Evolutionary conservation across 2,797 vertebrate species (phyloP).

Genomic region (Oophaga sylvatica): DNA sequence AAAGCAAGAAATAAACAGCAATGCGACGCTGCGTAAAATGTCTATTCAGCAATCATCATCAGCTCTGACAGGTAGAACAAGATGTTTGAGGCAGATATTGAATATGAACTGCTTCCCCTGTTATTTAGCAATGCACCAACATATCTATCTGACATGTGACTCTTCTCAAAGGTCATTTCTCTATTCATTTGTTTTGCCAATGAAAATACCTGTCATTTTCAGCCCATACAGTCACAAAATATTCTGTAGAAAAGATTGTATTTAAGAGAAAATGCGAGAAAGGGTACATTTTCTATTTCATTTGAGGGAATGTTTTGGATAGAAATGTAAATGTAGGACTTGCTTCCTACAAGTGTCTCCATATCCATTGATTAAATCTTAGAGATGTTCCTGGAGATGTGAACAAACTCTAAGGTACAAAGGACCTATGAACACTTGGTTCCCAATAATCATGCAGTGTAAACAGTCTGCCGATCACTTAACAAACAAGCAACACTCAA

Average conservation of each 20-base stretch:
- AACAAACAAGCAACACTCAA: too few species aligned
- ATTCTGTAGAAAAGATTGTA: constrained; percentile 9
- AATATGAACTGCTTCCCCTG: constrained; percentile 62
- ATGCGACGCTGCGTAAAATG: constrained; percentile 63
- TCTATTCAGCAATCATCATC: constrained; percentile 71
- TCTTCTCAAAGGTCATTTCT: constrained; percentile 58
- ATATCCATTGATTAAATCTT: not conserved
- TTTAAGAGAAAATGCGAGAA: not conserved
- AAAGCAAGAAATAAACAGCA: constrained; percentile 73
- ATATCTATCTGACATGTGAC: constrained; percentile 64
- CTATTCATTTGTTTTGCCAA: constrained; percentile 47
- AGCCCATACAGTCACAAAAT: constrained; percentile 20
- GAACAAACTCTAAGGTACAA: not conserved
- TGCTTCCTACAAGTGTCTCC: not conserved
- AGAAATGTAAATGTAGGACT: not conserved
- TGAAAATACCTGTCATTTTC: constrained; percentile 54
- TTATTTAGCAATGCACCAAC: constrained; percentile 63
- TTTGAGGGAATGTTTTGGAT: not conserved
- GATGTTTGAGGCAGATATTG: constrained; percentile 71
- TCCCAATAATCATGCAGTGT: too few species aligned
- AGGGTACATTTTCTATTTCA: not conserved
- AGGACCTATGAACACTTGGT: too few species aligned
- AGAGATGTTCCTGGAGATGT: not conserved
- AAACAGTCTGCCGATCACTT: too few species aligned
- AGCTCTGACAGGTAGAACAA: constrained; percentile 72